Evolutionary conservation across 2,113 vertebrate species (phyloP).

Genomic region (Megaptera novaeangliae): DNA sequence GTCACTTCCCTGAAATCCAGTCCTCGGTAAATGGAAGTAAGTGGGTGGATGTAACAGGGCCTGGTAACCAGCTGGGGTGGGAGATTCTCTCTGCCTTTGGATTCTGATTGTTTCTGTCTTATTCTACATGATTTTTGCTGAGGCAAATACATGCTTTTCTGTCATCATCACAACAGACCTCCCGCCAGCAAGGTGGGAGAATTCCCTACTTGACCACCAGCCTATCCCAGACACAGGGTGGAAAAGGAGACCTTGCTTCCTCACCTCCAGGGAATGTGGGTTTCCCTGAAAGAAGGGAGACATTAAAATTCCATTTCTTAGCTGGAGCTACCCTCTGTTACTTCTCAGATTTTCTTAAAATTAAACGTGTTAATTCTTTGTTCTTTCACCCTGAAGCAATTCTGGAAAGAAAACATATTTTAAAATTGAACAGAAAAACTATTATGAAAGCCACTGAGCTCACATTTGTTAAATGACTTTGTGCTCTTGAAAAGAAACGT

Average conservation of each 20-base stretch:
- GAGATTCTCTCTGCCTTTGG: background rate
- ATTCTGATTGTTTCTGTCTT: background rate
- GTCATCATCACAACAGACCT: background rate
- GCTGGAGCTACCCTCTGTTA: background rate
- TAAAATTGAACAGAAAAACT: constrained; percentile 30
- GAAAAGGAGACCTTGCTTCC: background rate
- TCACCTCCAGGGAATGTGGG: background rate
- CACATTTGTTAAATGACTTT: constrained; percentile 47
- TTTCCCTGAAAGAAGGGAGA: background rate
- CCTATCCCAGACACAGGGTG: background rate
- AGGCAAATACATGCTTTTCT: background rate
- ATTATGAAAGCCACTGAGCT: constrained; percentile 12
- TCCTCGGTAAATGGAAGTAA: background rate
- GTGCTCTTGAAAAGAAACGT: constrained; percentile 21
- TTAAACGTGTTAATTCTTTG: constrained; percentile 36
- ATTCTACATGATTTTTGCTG: background rate
- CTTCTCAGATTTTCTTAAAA: constrained; percentile 45
- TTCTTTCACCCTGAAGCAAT: constrained; percentile 3
- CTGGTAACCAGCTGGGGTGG: background rate
- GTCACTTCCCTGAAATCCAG: background rate
- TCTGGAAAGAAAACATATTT: constrained; percentile 32
- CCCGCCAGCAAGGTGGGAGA: background rate
- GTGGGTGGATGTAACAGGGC: background rate
- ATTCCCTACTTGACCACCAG: background rate
- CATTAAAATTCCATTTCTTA: background rate